These are phyloP conservation scores for Sebastes nivosus DNA, from an alignment of 2,797 vertebrate genomes.

Conservation along the genomic window DNA sequence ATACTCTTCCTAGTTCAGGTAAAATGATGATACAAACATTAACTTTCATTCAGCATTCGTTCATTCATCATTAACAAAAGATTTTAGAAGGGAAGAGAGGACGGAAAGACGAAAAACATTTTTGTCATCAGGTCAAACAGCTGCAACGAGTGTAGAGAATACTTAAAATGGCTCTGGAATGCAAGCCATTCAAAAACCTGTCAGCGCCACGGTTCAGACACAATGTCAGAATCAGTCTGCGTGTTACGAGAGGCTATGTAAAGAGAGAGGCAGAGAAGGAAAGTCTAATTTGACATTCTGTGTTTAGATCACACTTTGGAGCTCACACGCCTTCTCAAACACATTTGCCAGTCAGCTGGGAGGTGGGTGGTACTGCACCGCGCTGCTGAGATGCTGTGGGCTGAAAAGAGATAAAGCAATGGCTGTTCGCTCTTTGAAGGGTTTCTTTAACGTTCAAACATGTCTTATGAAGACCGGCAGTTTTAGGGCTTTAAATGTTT, in stretches of 20 bases:
- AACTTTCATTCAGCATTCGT: neutral
- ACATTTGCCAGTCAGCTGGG: slow-evolving; percentile 58
- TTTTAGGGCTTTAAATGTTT: neutral
- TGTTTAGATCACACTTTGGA: slow-evolving; percentile 42
- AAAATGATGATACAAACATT: neutral
- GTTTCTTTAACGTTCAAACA: slow-evolving; percentile 7
- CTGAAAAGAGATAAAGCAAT: slow-evolving; percentile 23
- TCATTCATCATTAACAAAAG: neutral
- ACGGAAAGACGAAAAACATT: neutral
- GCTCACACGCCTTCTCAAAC: slow-evolving; percentile 32
- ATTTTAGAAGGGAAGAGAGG: neutral
- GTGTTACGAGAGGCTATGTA: neutral
- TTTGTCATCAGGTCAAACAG: neutral
- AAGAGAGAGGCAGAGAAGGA: slow-evolving; percentile 10
- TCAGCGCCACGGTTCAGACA: neutral
- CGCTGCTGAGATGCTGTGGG: slow-evolving; percentile 42
- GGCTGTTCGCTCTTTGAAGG: slow-evolving; percentile 11
- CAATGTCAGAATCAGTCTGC: neutral
- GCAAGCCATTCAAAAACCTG: neutral
- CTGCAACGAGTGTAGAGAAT: neutral
- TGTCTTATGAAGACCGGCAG: neutral
- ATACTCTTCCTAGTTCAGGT: neutral
- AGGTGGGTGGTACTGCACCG: slow-evolving; percentile 57
- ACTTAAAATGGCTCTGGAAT: neutral
- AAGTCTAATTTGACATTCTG: slow-evolving; percentile 36